Evolutionary conservation across 1,140 invertebrate species (phyloP).

Genomic region (Camponotus vicinus): DNA sequence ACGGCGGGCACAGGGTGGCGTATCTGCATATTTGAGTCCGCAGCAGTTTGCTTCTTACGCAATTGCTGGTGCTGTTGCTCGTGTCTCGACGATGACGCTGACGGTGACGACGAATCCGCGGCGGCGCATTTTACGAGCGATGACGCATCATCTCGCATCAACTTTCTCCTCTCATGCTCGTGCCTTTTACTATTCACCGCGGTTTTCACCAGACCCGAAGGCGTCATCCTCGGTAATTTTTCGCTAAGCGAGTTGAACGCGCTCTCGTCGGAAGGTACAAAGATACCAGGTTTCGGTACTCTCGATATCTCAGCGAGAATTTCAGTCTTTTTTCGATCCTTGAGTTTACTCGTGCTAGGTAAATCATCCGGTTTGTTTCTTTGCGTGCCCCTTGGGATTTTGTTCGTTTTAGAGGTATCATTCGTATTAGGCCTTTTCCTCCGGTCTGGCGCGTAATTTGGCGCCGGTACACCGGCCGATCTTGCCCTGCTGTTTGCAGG

Average conservation of each 20-base stretch:
- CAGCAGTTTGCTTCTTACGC: slow-evolving; percentile 64
- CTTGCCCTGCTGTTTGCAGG: slow-evolving; percentile 87
- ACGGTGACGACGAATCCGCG: not conserved
- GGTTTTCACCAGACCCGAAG: slow-evolving; percentile 89
- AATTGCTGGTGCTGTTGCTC: slow-evolving; percentile 56
- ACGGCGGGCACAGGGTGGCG: slow-evolving; percentile 80
- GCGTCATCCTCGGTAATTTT: slow-evolving; percentile 86
- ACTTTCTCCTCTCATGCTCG: slow-evolving; percentile 85
- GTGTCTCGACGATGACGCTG: slow-evolving; percentile 32
- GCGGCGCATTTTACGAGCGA: slow-evolving; percentile 79
- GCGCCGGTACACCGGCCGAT: slow-evolving; percentile 84
- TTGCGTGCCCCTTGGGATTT: slow-evolving; percentile 50
- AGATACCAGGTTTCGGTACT: slow-evolving; percentile 79
- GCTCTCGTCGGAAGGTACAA: slow-evolving; percentile 78
- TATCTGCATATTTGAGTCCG: slow-evolving; percentile 76
- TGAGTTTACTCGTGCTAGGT: slow-evolving; percentile 49
- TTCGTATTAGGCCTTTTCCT: slow-evolving; percentile 81
- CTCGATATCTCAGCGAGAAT: slow-evolving; percentile 34
- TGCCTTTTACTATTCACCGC: slow-evolving; percentile 89
- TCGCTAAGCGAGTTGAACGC: slow-evolving; percentile 70
- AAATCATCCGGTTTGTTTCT: slow-evolving; percentile 55
- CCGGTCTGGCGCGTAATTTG: slow-evolving; percentile 86
- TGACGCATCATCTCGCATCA: slow-evolving; percentile 80
- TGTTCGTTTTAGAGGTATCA: slow-evolving; percentile 66
- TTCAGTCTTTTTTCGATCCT: slow-evolving; percentile 59